Evolutionary conservation across 2,888 invertebrate genomes (phyloP).

Genomic region (Drosophila fungiperda): DNA sequence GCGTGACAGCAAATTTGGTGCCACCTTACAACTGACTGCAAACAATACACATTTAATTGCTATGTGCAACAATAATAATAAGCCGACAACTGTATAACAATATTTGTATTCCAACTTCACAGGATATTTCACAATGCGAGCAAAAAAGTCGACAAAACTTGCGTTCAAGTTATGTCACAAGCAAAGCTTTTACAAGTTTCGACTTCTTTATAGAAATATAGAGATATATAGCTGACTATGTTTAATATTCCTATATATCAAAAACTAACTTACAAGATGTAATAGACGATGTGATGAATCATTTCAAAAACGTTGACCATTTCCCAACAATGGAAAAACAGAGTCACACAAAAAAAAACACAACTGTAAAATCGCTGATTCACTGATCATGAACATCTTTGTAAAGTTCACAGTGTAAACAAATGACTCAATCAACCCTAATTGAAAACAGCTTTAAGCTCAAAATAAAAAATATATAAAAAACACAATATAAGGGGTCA

Average conservation of each 20-base stretch:
- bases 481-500: neutral
- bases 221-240: neutral
- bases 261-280: neutral
- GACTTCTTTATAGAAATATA: neutral
- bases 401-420: neutral
- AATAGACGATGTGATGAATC: neutral
- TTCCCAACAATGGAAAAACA: neutral
- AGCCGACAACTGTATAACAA: neutral
- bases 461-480: neutral
- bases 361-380: neutral
- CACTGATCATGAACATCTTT: neutral
- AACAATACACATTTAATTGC: neutral
- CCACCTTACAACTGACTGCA: neutral
- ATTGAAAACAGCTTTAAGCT: neutral
- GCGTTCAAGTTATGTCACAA: neutral
- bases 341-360: neutral
- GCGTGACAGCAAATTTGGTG: slow-evolving; percentile 8
- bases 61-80: neutral
- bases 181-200: neutral
- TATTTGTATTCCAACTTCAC: neutral
- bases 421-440: neutral
- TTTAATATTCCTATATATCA: neutral
- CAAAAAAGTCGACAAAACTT: neutral
- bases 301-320: neutral
- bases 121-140: neutral